Percentiles rank a stretch among this genome's conserved stretches.
phyloP scores from a whole-genome alignment of 1,140 invertebrate species.

The Bombus polaris region DNA sequence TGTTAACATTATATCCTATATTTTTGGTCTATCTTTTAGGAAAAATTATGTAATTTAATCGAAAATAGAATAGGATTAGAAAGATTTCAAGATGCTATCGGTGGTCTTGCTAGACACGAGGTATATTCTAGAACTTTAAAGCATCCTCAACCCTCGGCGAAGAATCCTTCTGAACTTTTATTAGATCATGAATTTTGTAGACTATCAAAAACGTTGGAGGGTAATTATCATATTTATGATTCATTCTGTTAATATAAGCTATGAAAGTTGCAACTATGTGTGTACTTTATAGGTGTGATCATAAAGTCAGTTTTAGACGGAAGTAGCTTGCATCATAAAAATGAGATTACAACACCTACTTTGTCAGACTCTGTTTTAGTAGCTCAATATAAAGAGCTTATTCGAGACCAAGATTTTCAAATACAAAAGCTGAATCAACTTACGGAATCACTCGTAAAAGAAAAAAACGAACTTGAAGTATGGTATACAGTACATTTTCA shows the following conservation, averaged over 20 bases:
- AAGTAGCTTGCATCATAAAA: conserved; percentile 73
- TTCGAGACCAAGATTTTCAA: conserved; percentile 92
- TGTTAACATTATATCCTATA: not conserved
- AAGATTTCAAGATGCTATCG: conserved; percentile 93
- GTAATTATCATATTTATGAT: conserved; percentile 74
- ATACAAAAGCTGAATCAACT: conserved; percentile 86
- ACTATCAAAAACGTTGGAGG: conserved; percentile 91
- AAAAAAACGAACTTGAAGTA: conserved; percentile 84
- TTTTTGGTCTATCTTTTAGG: conserved; percentile 80
- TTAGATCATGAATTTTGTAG: conserved; percentile 98
- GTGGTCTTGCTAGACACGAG: conserved; percentile 94
- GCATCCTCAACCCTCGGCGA: conserved; percentile 93
- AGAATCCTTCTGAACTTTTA: conserved; percentile 90
- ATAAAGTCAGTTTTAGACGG: conserved; percentile 84
- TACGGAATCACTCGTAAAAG: conserved; percentile 82
- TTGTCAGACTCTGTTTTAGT: conserved; percentile 85
- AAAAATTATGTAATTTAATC: conserved; percentile 92
- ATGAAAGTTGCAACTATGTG: not conserved
- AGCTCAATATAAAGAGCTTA: conserved; percentile 94
- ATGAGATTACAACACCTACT: conserved; percentile 70
- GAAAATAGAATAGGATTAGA: conserved; percentile 96
- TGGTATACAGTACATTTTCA: conserved; percentile 7
- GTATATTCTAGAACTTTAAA: conserved; percentile 95
- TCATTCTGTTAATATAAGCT: not conserved
- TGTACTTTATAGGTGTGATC: conserved; percentile 70